phyloP scores from a whole-genome alignment of 2,888 invertebrate species.

The Fabriciana adippe region DNA sequence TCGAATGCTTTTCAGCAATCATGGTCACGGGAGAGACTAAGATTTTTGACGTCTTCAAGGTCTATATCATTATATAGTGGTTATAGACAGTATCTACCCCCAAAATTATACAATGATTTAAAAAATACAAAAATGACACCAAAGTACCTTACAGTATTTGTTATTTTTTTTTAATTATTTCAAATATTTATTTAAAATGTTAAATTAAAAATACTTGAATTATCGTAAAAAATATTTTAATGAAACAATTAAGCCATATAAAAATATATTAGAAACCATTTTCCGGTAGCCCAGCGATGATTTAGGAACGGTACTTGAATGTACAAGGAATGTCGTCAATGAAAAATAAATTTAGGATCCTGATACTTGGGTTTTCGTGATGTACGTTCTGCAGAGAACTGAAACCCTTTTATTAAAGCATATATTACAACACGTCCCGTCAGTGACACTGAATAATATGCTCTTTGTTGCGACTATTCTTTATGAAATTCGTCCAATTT shows the following conservation, averaged over 20 bases:
- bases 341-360: slow-evolving; percentile 79
- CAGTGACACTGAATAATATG: slow-evolving; percentile 79
- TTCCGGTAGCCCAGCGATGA: slow-evolving; percentile 64
- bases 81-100: too few relatives aligned
- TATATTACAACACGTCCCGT: slow-evolving; percentile 78
- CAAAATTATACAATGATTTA: too few relatives aligned
- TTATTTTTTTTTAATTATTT: too few relatives aligned
- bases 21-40: too few relatives aligned
- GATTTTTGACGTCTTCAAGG: too few relatives aligned
- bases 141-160: too few relatives aligned
- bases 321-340: slow-evolving; percentile 70
- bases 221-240: background rate
- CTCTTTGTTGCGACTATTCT: slow-evolving; percentile 76
- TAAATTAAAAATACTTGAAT: background rate
- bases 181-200: background rate
- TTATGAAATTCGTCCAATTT: slow-evolving; percentile 65
- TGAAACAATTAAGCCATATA: slow-evolving; percentile 25
- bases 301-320: slow-evolving; percentile 74
- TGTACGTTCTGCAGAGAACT: slow-evolving; percentile 75
- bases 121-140: too few relatives aligned
- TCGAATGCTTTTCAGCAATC: too few relatives aligned
- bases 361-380: slow-evolving; percentile 76
- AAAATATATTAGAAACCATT: slow-evolving; percentile 65
- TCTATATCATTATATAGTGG: too few relatives aligned
- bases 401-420: slow-evolving; percentile 82